Conservation (phyloP, 2,113 vertebrate genomes). For the Gadus chalcogrammus region DNA sequence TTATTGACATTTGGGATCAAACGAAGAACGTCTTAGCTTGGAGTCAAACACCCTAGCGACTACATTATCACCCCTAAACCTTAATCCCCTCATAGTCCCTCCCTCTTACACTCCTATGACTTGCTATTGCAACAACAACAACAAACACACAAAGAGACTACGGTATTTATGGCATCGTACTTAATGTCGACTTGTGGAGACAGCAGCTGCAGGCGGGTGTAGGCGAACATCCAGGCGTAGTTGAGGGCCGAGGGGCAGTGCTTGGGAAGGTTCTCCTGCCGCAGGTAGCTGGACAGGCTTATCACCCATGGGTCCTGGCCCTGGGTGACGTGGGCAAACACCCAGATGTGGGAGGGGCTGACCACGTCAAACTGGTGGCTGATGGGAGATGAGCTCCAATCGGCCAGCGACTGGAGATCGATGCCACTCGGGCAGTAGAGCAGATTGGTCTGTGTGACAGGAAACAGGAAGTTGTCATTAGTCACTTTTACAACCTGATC, state of each 20-base stretch:
- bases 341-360: slow-evolving; percentile 98
- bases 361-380: slow-evolving; percentile 98
- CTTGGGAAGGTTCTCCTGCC: slow-evolving; percentile 93
- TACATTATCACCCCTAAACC: too few species aligned
- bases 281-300: slow-evolving; percentile 97
- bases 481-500: too few species aligned
- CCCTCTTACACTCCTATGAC: too few species aligned
- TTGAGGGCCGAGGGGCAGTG: slow-evolving; percentile 92
- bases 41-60: too few species aligned
- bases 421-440: slow-evolving; percentile 94
- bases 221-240: slow-evolving; percentile 97
- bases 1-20: too few species aligned
- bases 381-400: slow-evolving; percentile 97
- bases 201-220: slow-evolving; percentile 90
- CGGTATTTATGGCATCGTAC: slow-evolving; percentile 67
- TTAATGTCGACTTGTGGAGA: slow-evolving; percentile 98
- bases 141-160: background rate
- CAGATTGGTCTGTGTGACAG: slow-evolving; percentile 80
- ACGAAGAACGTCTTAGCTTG: too few species aligned
- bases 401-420: slow-evolving; percentile 91
- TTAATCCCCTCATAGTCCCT: too few species aligned
- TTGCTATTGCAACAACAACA: background rate
- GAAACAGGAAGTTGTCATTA: too few species aligned
- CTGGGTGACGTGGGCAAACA: slow-evolving; percentile 97
- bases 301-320: slow-evolving; percentile 98